Evolutionary conservation across 2,888 invertebrate genomes (phyloP).

Genomic region (Tillus elongatus): DNA sequence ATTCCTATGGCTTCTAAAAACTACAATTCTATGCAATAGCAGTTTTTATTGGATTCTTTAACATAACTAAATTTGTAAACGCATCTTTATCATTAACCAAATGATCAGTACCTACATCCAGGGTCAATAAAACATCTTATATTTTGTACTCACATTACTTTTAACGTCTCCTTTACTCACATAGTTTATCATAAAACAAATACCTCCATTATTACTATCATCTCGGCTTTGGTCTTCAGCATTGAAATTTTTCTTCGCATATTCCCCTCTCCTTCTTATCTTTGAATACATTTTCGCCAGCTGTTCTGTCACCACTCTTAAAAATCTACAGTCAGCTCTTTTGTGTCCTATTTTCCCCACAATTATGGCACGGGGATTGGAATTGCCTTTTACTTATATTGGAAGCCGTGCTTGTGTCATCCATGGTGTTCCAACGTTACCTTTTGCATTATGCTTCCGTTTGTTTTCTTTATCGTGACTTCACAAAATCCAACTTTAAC

Average conservation of each 20-base stretch:
- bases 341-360: no score
- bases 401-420: neutral
- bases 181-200: neutral
- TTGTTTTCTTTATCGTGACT: neutral
- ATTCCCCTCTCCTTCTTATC: no score
- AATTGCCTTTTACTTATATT: no score
- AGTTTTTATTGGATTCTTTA: constrained; percentile 8
- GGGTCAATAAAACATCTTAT: neutral
- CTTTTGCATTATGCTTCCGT: neutral
- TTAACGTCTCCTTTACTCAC: constrained; percentile 1
- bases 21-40: constrained; percentile 9
- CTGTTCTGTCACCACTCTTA: no score
- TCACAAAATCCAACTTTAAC: neutral
- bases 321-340: no score
- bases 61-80: constrained; percentile 6
- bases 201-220: constrained; percentile 1
- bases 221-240: neutral
- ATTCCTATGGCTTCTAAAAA: constrained; percentile 4
- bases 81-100: neutral
- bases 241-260: no score
- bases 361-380: no score
- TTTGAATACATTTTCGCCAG: no score
- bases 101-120: constrained; percentile 2
- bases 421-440: neutral
- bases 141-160: no score